Evolutionary conservation across 2,888 invertebrate genomes (phyloP).

Genomic region (Drosophila ustulata): DNA sequence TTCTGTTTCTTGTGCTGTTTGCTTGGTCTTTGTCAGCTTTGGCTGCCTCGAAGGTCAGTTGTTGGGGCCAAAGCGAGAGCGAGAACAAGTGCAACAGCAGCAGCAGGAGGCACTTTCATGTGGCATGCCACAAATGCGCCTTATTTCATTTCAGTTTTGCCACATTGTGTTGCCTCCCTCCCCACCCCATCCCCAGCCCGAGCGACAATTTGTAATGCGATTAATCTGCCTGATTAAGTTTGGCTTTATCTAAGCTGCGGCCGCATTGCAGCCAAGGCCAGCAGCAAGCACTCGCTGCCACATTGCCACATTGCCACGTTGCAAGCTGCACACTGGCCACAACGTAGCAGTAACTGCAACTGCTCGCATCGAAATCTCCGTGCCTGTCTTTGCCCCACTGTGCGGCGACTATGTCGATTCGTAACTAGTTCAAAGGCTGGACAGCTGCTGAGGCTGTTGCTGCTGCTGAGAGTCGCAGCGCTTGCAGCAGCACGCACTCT

Average conservation of each 20-base stretch:
- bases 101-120: slow-evolving; percentile 51
- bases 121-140: slow-evolving; percentile 69
- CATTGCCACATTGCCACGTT: not conserved
- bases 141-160: slow-evolving; percentile 63
- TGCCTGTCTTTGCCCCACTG: slow-evolving; percentile 11
- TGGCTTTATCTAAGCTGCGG: slow-evolving; percentile 36
- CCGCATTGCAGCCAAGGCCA: slow-evolving; percentile 35
- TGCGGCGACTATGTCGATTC: slow-evolving; percentile 21
- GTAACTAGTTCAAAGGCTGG: slow-evolving; percentile 15
- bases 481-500: slow-evolving; percentile 51
- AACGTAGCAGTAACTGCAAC: no score
- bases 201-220: slow-evolving; percentile 77
- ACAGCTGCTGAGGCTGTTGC: slow-evolving; percentile 30
- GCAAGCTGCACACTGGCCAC: slow-evolving; percentile 6
- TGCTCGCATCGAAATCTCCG: not conserved
- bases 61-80: slow-evolving; percentile 47
- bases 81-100: slow-evolving; percentile 49
- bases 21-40: slow-evolving; percentile 44
- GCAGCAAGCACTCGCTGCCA: not conserved
- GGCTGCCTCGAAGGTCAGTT: slow-evolving; percentile 55
- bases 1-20: slow-evolving; percentile 14
- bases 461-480: slow-evolving; percentile 41
- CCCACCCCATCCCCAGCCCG: not conserved
- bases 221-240: slow-evolving; percentile 74
- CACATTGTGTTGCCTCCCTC: slow-evolving; percentile 49